Evolutionary conservation across 2,797 vertebrate species (phyloP).

Genomic region (Microcaecilia unicolor): DNA sequence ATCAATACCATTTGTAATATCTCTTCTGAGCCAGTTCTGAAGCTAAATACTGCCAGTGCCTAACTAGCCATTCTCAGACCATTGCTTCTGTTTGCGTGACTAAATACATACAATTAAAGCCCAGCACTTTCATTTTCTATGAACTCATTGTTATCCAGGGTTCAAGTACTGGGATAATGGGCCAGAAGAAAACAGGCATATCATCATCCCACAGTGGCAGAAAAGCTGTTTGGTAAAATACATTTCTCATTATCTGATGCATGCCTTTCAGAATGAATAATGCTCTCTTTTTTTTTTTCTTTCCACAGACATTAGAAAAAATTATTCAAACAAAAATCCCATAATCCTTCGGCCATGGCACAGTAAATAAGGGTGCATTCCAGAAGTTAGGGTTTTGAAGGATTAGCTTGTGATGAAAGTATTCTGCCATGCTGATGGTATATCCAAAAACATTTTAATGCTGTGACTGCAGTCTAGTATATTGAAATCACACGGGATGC

Average conservation of each 20-base stretch:
- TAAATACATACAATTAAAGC: constrained; percentile 99
- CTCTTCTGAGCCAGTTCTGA: constrained; percentile 80
- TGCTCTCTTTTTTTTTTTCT: not conserved
- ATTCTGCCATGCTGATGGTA: too few relatives aligned
- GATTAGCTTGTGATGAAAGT: too few relatives aligned
- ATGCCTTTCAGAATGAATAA: constrained; percentile 54
- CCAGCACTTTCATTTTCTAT: constrained; percentile 92
- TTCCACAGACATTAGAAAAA: constrained; percentile 23
- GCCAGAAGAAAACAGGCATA: constrained; percentile 81
- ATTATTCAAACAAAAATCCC: constrained; percentile 13
- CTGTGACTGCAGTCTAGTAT: too few relatives aligned
- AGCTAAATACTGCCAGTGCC: constrained; percentile 92
- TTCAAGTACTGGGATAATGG: constrained; percentile 98
- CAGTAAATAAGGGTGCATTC: constrained; percentile 1
- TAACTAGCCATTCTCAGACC: constrained; percentile 97
- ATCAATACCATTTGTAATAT: constrained; percentile 70
- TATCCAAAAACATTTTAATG: too few relatives aligned
- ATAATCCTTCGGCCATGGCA: constrained; percentile 6
- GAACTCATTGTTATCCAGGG: constrained; percentile 97
- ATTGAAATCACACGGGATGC: too few relatives aligned
- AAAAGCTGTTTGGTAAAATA: constrained; percentile 76
- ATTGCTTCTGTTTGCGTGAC: constrained; percentile 99
- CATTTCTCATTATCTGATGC: constrained; percentile 81
- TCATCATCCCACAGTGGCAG: constrained; percentile 59
- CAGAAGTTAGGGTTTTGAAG: too few relatives aligned